A percentile compares a stretch with the other conserved stretches of the same genome.
Evolutionary conservation across 2,113 vertebrate species (phyloP).

Genomic region (Callipepla squamata): DNA sequence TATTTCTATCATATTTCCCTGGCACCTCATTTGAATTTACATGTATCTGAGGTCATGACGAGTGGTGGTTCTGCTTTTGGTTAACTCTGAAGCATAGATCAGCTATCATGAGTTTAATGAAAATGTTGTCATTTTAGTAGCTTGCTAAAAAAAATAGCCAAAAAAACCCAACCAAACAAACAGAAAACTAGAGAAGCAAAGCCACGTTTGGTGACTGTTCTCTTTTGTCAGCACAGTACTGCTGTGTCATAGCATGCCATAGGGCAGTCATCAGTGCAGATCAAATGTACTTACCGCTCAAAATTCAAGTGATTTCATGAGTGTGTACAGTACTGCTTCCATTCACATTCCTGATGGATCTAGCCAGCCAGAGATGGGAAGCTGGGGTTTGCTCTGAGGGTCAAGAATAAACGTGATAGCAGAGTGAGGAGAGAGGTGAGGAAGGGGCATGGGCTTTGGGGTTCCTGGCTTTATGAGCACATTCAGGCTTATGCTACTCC

Average conservation of each 20-base stretch:
- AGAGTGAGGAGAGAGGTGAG: neutral
- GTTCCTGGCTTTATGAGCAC: neutral
- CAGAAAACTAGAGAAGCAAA: neutral
- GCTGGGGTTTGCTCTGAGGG: neutral
- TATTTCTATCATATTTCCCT: slow-evolving; percentile 73
- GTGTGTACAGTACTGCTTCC: neutral
- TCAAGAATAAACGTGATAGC: neutral
- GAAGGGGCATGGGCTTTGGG: neutral
- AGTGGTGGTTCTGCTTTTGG: slow-evolving; percentile 63
- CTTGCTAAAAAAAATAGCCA: neutral
- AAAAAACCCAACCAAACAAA: neutral
- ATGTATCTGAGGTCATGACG: slow-evolving; percentile 71
- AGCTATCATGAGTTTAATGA: slow-evolving; percentile 40
- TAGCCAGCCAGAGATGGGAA: neutral
- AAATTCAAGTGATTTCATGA: neutral
- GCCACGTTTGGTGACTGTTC: neutral
- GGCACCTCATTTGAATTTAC: slow-evolving; percentile 75
- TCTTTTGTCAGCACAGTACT: neutral
- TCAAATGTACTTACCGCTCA: neutral
- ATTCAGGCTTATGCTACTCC: neutral
- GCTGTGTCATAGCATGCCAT: neutral
- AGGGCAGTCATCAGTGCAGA: neutral
- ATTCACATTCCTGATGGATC: neutral
- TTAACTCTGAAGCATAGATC: slow-evolving; percentile 43
- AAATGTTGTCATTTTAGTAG: slow-evolving; percentile 36